Conservation (phyloP, 64 coral and sea anemone genomes). For the Hydrozoanthus tunicans region DNA sequence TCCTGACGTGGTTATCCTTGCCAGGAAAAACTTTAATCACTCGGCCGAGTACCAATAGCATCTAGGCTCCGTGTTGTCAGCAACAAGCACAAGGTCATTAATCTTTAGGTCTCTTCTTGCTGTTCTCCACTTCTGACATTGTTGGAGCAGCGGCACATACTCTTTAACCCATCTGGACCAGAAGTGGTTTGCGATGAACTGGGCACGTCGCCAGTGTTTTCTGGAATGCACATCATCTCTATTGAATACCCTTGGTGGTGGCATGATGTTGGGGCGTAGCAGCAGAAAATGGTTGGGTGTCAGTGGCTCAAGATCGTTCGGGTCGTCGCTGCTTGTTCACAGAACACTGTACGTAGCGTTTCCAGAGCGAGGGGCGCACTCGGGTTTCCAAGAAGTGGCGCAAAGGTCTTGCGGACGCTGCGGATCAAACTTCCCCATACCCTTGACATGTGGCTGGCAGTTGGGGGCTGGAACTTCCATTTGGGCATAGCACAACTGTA, state of each 20-base stretch:
- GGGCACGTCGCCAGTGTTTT: conserved; percentile 36
- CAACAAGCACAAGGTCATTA: conserved; percentile 37
- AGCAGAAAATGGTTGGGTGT: conserved; percentile 25
- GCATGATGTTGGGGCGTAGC: background rate
- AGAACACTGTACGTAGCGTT: conserved; percentile 63
- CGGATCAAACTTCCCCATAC: conserved; percentile 64
- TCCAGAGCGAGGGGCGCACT: conserved; percentile 16
- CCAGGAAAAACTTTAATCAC: conserved; percentile 51
- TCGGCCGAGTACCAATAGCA: conserved; percentile 42
- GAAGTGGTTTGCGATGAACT: conserved; percentile 22
- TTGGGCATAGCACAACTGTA: conserved; percentile 23
- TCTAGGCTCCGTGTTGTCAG: conserved; percentile 3
- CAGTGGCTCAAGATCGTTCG: conserved; percentile 32
- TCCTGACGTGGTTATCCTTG: conserved; percentile 27
- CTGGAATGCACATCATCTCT: conserved; percentile 2
- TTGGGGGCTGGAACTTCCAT: conserved; percentile 61
- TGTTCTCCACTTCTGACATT: conserved; percentile 38
- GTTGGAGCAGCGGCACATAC: conserved; percentile 51
- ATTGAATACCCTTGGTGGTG: conserved; percentile 32
- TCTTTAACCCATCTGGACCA: conserved; percentile 47
- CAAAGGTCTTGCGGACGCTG: conserved; percentile 48
- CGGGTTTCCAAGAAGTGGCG: conserved; percentile 37
- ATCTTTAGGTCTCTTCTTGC: conserved; percentile 3
- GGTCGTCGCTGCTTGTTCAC: conserved; percentile 34
- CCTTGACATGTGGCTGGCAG: conserved; percentile 57